Percentiles rank a stretch among this genome's conserved stretches.
phyloP scores from a whole-genome alignment of 2,797 vertebrate species.

The Vespertilio murinus region DNA sequence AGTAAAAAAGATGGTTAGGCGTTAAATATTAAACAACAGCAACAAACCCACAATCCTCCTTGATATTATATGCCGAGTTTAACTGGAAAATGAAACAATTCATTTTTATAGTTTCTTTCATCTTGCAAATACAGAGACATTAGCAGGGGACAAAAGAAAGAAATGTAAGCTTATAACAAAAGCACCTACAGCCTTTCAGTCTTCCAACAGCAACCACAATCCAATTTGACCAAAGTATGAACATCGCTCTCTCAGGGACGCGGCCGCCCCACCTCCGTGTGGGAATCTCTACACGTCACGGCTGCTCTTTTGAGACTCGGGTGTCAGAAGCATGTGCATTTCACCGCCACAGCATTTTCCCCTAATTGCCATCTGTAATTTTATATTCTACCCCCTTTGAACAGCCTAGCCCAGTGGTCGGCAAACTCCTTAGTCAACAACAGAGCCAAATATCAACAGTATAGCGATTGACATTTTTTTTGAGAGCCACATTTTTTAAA shows the following conservation, averaged over 20 bases:
- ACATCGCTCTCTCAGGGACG: constrained; percentile 38
- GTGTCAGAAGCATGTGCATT: constrained; percentile 70
- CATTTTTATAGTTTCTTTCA: neutral
- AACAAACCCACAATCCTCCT: neutral
- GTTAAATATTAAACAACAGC: neutral
- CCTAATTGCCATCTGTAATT: constrained; percentile 72
- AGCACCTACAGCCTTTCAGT: neutral
- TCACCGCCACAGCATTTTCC: constrained; percentile 63
- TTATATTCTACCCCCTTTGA: constrained; percentile 66
- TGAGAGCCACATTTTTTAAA: no score
- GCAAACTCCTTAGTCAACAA: no score
- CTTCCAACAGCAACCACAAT: neutral
- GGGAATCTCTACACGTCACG: neutral
- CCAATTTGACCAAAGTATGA: constrained; percentile 33
- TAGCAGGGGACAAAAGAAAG: neutral
- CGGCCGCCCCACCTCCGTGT: neutral
- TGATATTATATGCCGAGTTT: constrained; percentile 9
- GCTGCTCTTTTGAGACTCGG: constrained; percentile 53
- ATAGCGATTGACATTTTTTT: no score
- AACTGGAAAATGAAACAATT: constrained; percentile 50
- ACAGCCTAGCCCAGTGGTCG: constrained; percentile 7
- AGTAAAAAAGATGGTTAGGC: neutral
- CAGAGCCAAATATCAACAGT: no score
- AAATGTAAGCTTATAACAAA: constrained; percentile 24
- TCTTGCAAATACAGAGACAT: neutral